Conservation (phyloP, 2,797 vertebrate genomes). For the Morus bassanus region DNA sequence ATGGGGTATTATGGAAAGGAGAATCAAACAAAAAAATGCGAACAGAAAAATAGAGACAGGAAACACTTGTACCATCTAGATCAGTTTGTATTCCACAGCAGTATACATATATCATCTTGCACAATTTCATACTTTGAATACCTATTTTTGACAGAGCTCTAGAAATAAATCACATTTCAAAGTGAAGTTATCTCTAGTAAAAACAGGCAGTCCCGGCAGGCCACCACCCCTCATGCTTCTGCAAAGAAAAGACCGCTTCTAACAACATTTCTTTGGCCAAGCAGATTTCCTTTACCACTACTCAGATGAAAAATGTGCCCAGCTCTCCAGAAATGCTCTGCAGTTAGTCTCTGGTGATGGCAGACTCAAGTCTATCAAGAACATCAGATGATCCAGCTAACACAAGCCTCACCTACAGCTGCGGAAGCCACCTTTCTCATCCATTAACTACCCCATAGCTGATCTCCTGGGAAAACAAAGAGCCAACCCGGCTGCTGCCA, state of each 20-base stretch:
- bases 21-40: neutral
- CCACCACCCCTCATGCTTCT: neutral
- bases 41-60: neutral
- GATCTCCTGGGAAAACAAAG: neutral
- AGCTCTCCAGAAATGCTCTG: neutral
- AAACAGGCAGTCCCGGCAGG: neutral
- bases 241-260: neutral
- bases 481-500: neutral
- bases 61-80: neutral
- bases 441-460: neutral
- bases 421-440: neutral
- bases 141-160: neutral
- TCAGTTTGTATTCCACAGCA: neutral
- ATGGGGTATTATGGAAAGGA: neutral
- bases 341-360: neutral
- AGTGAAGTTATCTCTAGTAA: neutral
- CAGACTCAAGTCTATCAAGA: neutral
- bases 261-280: neutral
- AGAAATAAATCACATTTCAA: neutral
- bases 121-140: neutral
- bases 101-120: neutral
- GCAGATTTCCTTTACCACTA: neutral
- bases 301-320: neutral
- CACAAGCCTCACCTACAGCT: neutral
- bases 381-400: neutral